phyloP scores from a whole-genome alignment of 2,888 invertebrate genomes.

The Ceratothoa steindachneri region DNA sequence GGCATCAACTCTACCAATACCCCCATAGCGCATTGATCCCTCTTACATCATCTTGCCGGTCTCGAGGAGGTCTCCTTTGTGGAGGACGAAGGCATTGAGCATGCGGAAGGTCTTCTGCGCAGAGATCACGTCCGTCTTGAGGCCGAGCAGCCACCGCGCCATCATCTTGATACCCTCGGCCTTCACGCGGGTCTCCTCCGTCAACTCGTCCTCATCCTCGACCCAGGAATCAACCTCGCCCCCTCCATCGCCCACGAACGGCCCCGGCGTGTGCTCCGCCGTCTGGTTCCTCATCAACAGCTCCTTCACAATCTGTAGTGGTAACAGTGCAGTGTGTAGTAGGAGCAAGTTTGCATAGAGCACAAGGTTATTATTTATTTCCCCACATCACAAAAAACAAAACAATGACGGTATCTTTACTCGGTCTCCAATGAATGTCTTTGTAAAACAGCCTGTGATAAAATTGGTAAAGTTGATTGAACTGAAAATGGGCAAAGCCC shows the following conservation, averaged over 20 bases:
- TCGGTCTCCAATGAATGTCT: too few relatives aligned
- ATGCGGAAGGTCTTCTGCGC: slow-evolving; percentile 92
- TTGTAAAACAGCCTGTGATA: too few relatives aligned
- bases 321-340: not conserved
- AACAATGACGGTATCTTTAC: too few relatives aligned
- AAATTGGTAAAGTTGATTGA: too few relatives aligned
- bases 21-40: too few relatives aligned
- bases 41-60: slow-evolving; percentile 56
- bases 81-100: slow-evolving; percentile 86
- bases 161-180: slow-evolving; percentile 88
- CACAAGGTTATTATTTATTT: too few relatives aligned
- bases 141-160: slow-evolving; percentile 89
- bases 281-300: slow-evolving; percentile 64
- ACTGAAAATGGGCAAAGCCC: too few relatives aligned
- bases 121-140: slow-evolving; percentile 79
- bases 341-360: too few relatives aligned
- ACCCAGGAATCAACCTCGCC: slow-evolving; percentile 65
- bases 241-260: slow-evolving; percentile 1
- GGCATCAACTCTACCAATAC: too few relatives aligned
- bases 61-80: slow-evolving; percentile 77
- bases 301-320: slow-evolving; percentile 78
- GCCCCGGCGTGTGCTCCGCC: slow-evolving; percentile 24
- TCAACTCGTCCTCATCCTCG: slow-evolving; percentile 76
- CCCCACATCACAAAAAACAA: too few relatives aligned
- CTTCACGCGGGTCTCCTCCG: slow-evolving; percentile 70